Evolutionary conservation across 2,888 invertebrate species (phyloP).

Genomic region (Dorcus hopei): DNA sequence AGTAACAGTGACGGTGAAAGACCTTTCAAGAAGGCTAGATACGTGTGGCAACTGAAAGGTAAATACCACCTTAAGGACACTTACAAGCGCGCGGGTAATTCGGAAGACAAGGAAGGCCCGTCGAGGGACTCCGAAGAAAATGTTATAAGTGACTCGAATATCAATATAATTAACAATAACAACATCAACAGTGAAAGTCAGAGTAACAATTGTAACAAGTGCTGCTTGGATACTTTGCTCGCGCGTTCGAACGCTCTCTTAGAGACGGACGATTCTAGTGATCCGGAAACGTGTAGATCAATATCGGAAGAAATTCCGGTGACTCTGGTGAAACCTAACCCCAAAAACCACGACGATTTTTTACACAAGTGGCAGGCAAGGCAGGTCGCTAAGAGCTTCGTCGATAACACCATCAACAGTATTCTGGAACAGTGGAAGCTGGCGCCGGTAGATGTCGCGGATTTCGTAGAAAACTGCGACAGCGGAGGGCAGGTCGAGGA

Average conservation of each 20-base stretch:
- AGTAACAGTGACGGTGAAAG: conserved; percentile 52
- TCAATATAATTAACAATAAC: conserved; percentile 44
- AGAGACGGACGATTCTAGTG: conserved; percentile 24
- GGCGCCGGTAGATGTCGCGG: conserved; percentile 53
- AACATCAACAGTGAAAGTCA: conserved; percentile 21
- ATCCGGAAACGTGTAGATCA: conserved; percentile 24
- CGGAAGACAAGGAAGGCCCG: conserved; percentile 1
- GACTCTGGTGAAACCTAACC: conserved; percentile 37
- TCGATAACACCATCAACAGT: conserved; percentile 68
- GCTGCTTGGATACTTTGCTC: conserved; percentile 37
- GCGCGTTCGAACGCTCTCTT: conserved; percentile 26
- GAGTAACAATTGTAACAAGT: conserved; percentile 26
- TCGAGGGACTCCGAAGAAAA: conserved; percentile 7
- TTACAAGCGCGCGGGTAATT: conserved; percentile 19
- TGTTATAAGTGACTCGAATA: not conserved
- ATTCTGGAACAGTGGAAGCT: conserved; percentile 62
- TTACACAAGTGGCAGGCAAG: conserved; percentile 63
- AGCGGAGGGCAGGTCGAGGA: conserved; percentile 63
- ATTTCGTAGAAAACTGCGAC: conserved; percentile 56
- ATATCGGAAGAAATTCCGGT: conserved; percentile 36
- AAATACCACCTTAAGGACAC: conserved; percentile 59
- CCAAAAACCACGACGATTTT: conserved; percentile 42
- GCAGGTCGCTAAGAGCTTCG: conserved; percentile 61
- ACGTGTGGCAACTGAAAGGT: conserved; percentile 67
- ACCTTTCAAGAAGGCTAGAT: conserved; percentile 65